Evolutionary conservation across 2,113 vertebrate species (phyloP).

Genomic region (Hippoglossus stenolepis): DNA sequence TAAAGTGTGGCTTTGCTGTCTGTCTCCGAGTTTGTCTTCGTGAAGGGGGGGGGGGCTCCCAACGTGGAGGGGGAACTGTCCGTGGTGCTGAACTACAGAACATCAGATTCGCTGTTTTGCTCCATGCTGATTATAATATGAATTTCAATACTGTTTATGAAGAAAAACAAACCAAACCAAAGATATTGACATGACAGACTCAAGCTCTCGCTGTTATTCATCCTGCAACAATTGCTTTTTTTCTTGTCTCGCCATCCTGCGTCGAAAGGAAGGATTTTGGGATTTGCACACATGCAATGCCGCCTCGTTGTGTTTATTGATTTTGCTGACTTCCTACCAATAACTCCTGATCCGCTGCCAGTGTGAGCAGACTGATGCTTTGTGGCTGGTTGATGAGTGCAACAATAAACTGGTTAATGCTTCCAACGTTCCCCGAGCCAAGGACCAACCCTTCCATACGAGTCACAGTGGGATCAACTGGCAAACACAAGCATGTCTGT

Average conservation of each 20-base stretch:
- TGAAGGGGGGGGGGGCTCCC: neutral
- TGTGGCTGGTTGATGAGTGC: slow-evolving; percentile 53
- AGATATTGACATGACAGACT: neutral
- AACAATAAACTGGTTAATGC: slow-evolving; percentile 70
- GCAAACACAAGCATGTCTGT: slow-evolving; percentile 52
- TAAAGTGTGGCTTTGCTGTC: slow-evolving; percentile 42
- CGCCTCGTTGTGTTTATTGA: slow-evolving; percentile 59
- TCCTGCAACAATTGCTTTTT: slow-evolving; percentile 44
- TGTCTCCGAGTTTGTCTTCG: slow-evolving; percentile 22
- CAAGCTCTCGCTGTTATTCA: slow-evolving; percentile 9
- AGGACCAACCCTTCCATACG: slow-evolving; percentile 63
- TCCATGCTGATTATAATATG: slow-evolving; percentile 6
- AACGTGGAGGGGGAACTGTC: slow-evolving; percentile 32
- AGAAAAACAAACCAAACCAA: neutral
- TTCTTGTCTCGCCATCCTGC: slow-evolving; percentile 23
- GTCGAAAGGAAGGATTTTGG: slow-evolving; percentile 37
- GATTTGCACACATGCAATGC: slow-evolving; percentile 30
- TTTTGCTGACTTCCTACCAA: slow-evolving; percentile 66
- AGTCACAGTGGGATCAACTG: slow-evolving; percentile 72
- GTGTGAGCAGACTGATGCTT: slow-evolving; percentile 61
- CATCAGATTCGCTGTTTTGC: neutral
- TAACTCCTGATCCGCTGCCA: slow-evolving; percentile 69
- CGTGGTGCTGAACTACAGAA: slow-evolving; percentile 53
- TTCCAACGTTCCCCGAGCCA: slow-evolving; percentile 53
- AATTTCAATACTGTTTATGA: slow-evolving; percentile 2